Evolutionary conservation across 2,797 vertebrate genomes (phyloP), one percentile per base, ranked within the genome.

Genomic region (Sebastes vulpes): DNA sequence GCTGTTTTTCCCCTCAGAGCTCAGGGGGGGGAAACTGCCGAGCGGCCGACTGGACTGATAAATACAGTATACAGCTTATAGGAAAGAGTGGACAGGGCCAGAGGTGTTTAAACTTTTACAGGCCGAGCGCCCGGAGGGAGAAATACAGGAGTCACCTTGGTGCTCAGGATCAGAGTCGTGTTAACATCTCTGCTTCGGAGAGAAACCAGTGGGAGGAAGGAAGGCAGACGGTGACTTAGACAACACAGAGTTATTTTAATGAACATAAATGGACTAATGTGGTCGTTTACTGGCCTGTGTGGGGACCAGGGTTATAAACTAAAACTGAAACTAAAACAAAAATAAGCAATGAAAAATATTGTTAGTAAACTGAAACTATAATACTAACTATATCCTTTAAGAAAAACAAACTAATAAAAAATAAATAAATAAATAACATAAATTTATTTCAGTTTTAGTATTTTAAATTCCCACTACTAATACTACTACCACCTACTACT

Each of bases 101-200:
- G 68, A 74, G 61, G 79, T 83, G 52, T 79, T 88, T 85, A 73
- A 72, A 82, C 58, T 54, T 81, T 65, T 72, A 71, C 58, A 65
- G 67, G 75, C 66, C 16, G 21, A 29, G 38, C 48, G 52, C 26
- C 78, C 78, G 18, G 42, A 67, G 65, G 69, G 72, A 65, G 57
- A 20, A 28, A 25, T 0, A 1, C 74, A 32, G 66, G 21, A 60
- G 83, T 84, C 90, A 74, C 84, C 84, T 87, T 79, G 74, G 29
- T n/a, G 65, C 21, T 75, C 23, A 0, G 63, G 57, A 81, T 81
- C 75, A 73, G 23, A 75, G 73, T 18, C 68, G 4, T 50, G 71
- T 80, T 75, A 66, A 65, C 80, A 31, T 32, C 61, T 28, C 54
- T 53, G 77, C 63, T 60, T 29, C 8, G 12, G 48, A 16, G 20